A percentile compares a stretch with the other conserved stretches of the same genome.
These are phyloP conservation scores for Brachypodius melanocephalos DNA, from an alignment of 2,113 vertebrate species.

Conservation along the genomic window DNA sequence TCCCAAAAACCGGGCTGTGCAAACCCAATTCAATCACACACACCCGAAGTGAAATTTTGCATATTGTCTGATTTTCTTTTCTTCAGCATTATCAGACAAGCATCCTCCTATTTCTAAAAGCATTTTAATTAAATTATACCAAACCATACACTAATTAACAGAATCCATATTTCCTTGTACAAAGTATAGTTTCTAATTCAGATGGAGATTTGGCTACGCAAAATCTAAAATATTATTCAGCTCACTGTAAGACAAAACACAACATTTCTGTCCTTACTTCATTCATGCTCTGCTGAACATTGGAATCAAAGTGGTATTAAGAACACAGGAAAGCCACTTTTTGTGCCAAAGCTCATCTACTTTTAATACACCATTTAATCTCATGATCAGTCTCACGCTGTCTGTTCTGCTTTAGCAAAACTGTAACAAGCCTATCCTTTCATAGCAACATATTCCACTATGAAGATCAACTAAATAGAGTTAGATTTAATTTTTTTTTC, in stretches of 20 bases:
- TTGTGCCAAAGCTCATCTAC: background rate
- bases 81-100: background rate
- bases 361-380: slow-evolving; percentile 9
- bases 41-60: background rate
- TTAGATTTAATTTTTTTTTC: background rate
- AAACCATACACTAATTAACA: background rate
- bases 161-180: background rate
- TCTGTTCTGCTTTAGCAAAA: background rate
- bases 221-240: background rate
- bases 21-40: background rate
- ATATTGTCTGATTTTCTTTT: background rate
- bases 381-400: background rate
- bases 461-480: background rate
- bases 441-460: background rate
- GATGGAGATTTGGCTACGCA: background rate
- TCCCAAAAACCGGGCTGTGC: background rate
- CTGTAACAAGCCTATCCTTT: background rate
- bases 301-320: background rate
- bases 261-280: background rate
- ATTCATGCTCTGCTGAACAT: background rate
- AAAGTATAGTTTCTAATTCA: background rate
- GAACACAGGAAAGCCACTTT: background rate
- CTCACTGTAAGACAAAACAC: background rate
- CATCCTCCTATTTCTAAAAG: background rate
- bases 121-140: background rate